Evolutionary conservation across 2,888 invertebrate genomes (phyloP).

Genomic region (Celastrina argiolus): DNA sequence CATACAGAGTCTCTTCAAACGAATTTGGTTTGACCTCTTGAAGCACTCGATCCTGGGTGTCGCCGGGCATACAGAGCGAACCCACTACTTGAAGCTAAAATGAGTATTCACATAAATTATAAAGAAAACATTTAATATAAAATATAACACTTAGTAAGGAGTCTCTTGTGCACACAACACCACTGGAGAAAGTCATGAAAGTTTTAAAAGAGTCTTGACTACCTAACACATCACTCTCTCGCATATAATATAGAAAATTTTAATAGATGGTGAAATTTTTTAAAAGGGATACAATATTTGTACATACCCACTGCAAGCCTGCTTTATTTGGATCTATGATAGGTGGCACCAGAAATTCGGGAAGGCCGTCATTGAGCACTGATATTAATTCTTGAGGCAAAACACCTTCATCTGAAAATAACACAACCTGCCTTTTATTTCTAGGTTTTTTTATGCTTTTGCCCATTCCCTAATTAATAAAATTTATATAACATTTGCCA

Average conservation of each 20-base stretch:
- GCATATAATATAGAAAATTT: no score
- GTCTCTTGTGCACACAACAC: neutral
- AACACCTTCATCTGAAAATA: conserved; percentile 60
- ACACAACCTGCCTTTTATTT: conserved; percentile 1
- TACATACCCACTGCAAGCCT: conserved; percentile 66
- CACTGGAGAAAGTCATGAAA: no score
- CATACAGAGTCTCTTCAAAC: conserved; percentile 65
- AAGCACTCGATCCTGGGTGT: conserved; percentile 62
- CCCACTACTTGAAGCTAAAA: conserved; percentile 66
- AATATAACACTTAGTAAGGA: no score
- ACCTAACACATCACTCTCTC: no score
- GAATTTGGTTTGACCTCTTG: conserved; percentile 62
- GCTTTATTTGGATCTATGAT: conserved; percentile 63
- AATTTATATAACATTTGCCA: no score
- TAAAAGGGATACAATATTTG: neutral
- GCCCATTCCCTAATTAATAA: no score
- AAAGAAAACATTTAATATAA: no score
- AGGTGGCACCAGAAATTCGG: conserved; percentile 60
- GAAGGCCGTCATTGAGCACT: conserved; percentile 57
- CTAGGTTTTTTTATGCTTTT: neutral
- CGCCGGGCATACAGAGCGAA: conserved; percentile 61
- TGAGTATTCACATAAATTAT: neutral
- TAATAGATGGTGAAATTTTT: no score
- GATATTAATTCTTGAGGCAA: conserved; percentile 59
- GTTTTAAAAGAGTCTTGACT: no score